A percentile compares a stretch with the other conserved stretches of the same genome.
phyloP scores from a whole-genome alignment of 2,113 vertebrate species.

The Tamias sibiricus region DNA sequence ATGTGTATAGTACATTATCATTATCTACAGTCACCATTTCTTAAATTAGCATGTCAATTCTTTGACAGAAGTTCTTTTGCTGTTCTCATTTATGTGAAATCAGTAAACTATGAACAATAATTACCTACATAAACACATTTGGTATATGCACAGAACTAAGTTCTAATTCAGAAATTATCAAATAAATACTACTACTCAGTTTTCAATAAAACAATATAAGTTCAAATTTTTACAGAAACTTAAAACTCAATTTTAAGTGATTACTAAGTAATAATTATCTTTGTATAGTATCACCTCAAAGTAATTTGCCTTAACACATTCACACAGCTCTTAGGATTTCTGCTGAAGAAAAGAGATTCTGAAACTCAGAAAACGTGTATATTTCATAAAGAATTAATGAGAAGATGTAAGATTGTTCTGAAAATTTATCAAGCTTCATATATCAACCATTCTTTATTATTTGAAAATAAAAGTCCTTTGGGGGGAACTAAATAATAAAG shows the following conservation, averaged over 20 bases:
- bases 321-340: not conserved
- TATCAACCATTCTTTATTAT: not conserved
- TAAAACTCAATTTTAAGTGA: not conserved
- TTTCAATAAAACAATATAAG: conserved; percentile 11
- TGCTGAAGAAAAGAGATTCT: not conserved
- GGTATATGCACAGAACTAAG: not conserved
- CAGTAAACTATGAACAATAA: not conserved
- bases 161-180: not conserved
- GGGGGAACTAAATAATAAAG: not conserved
- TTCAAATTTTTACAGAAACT: not conserved
- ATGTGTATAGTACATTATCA: not conserved
- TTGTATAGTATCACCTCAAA: not conserved
- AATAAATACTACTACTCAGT: not conserved
- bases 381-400: not conserved
- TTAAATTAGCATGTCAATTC: not conserved
- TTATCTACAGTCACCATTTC: not conserved
- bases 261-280: not conserved
- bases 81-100: not conserved
- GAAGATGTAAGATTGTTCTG: not conserved
- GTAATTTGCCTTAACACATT: not conserved
- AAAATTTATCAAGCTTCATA: not conserved
- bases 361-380: not conserved
- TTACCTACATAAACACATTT: not conserved
- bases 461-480: not conserved
- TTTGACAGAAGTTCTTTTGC: not conserved